A percentile compares a stretch with the other conserved stretches of the same genome.
Evolutionary conservation across 2,797 vertebrate genomes (phyloP).

Genomic region (Rhodeus uyekii): DNA sequence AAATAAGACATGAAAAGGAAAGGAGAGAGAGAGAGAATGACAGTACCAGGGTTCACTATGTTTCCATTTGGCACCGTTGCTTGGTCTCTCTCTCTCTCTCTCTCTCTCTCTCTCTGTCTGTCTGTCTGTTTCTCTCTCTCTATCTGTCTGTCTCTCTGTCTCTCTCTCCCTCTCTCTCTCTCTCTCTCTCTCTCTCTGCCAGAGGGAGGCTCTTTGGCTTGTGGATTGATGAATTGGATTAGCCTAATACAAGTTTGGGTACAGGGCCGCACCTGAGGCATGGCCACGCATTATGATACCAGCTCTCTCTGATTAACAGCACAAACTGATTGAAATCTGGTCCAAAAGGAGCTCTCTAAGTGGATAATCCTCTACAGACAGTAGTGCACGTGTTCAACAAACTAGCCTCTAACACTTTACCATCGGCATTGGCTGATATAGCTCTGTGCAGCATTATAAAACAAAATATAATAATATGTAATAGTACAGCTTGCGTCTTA

Average conservation of each 20-base stretch:
- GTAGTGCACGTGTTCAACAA: slow-evolving; percentile 34
- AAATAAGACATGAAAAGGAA: slow-evolving; percentile 29
- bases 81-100: not conserved
- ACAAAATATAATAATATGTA: slow-evolving; percentile 19
- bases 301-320: slow-evolving; percentile 56
- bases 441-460: not conserved
- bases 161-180: not conserved
- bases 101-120: not conserved
- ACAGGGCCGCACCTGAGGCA: slow-evolving; percentile 53
- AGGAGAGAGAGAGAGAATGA: slow-evolving; percentile 21
- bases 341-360: slow-evolving; percentile 50
- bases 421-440: slow-evolving; percentile 4
- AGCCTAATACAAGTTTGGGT: slow-evolving; percentile 50
- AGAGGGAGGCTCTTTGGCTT: slow-evolving; percentile 48
- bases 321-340: slow-evolving; percentile 54
- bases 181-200: not conserved
- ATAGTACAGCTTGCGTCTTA: not conserved
- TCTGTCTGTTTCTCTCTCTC: not conserved
- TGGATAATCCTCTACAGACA: slow-evolving; percentile 52
- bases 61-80: slow-evolving; percentile 47
- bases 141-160: not conserved
- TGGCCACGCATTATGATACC: slow-evolving; percentile 47
- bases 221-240: slow-evolving; percentile 56
- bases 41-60: slow-evolving; percentile 8
- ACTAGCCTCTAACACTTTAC: slow-evolving; percentile 41